These are phyloP conservation scores for Drosophila multiciliata DNA, from an alignment of 2,888 invertebrate species.

Conservation along the genomic window DNA sequence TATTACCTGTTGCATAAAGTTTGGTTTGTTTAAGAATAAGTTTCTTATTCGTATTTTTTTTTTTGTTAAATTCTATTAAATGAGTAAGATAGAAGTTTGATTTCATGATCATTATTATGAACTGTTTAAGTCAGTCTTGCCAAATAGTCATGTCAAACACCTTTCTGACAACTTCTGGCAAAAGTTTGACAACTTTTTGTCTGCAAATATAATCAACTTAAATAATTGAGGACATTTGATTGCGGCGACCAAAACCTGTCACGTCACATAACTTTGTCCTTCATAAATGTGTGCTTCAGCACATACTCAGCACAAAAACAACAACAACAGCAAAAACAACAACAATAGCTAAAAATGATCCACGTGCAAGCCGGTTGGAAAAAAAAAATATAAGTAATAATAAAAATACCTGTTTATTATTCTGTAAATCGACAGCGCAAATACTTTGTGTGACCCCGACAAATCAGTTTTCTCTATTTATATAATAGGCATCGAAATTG, in stretches of 20 bases:
- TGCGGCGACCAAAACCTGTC: constrained; percentile 51
- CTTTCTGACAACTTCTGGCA: constrained; percentile 28
- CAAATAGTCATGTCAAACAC: constrained; percentile 2
- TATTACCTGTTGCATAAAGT: background rate
- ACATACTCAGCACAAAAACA: constrained; percentile 7
- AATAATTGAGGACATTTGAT: constrained; percentile 64
- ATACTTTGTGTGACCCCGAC: constrained; percentile 69
- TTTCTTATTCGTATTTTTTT: background rate
- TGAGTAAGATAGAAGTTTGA: background rate
- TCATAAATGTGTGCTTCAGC: constrained; percentile 17
- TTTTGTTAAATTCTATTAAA: background rate
- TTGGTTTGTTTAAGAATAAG: background rate
- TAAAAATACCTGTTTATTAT: constrained; percentile 57
- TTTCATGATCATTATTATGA: constrained; percentile 2
- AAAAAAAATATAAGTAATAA: constrained; percentile 17
- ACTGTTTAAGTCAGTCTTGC: background rate
- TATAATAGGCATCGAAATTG: constrained; percentile 63
- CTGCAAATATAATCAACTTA: constrained; percentile 57
- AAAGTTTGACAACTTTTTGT: constrained; percentile 42
- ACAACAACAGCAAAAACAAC: constrained; percentile 10
- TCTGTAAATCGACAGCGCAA: constrained; percentile 53
- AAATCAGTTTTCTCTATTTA: constrained; percentile 75
- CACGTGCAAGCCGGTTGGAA: constrained; percentile 19
- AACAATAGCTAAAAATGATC: constrained; percentile 4
- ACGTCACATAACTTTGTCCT: constrained; percentile 64